Base-by-base conservation (phyloP, 2,113 vertebrate species). In the Catagonus wagneri region DNA sequence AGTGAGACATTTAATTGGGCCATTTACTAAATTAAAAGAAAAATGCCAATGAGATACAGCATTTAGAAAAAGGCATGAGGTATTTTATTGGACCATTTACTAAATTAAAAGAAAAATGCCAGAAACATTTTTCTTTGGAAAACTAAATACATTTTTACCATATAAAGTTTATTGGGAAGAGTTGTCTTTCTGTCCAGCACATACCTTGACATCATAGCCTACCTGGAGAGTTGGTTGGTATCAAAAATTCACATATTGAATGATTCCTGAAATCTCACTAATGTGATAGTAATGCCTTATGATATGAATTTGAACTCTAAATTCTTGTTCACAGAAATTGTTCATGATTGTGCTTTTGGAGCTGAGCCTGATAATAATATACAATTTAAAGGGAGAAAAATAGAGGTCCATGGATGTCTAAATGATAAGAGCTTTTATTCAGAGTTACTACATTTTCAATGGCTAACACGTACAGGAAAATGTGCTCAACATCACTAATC, bases 331-430 rank as follows among this genome's bases (percentile, higher is more conserved):
- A 20, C 89, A 88, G 91, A 95, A 97, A 90, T 34, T 69, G 6
- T 25, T 84, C 72, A 12, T 90, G 39, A 69, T 75, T 34, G 25
- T 90, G 84, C 1, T 6, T 98, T 97, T 97, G 91, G 89, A 98
- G 78, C 69, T 92, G 66, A 94, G 78, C 60, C 71, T 81, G 27
- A 44, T 96, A 93, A 90, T 93, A 93, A 74, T 85, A 52, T 4
- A 68, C 3, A 58, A 50, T 94, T 94, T 29, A 91, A 91, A 97
- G 14, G 61, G 36, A n/a, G 13, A 27, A 89, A 72, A 92, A 63
- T 69, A 56, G 83, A 97, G 91, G 90, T 39, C 69, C 39, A 72
- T 95, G 97, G 60, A 84, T 93, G 44, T 97, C 90, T 97, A 95
- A 86, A 83, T 95, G 78, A 97, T 86, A 32, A 97, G 34, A 94